These are phyloP conservation scores for Cephonodes hylas DNA, from an alignment of 2,888 invertebrate genomes.

Conservation along the genomic window DNA sequence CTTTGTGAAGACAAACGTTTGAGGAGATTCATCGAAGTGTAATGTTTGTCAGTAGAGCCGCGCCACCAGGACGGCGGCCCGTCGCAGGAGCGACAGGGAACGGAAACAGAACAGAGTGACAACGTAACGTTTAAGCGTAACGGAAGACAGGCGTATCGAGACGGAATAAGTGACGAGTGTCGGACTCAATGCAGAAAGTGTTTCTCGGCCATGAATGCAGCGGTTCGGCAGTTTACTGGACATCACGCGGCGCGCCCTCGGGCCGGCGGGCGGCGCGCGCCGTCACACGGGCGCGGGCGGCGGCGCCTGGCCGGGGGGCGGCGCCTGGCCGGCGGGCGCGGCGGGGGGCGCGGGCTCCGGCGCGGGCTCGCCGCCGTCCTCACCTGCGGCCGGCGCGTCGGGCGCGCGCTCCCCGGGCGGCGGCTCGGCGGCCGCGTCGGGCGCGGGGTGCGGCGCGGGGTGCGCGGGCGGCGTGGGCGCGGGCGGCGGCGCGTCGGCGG, in stretches of 20 bases:
- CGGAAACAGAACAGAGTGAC: neutral
- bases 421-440: conserved; percentile 20
- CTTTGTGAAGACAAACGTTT: neutral
- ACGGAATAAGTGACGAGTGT: neutral
- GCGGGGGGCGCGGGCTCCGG: conserved; percentile 24
- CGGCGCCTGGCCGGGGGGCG: conserved; percentile 29
- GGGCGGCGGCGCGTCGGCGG: conserved; percentile 22
- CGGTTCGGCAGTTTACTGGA: neutral
- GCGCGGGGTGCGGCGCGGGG: conserved; percentile 33
- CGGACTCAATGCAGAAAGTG: neutral
- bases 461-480: conserved; percentile 27
- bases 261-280: conserved; percentile 7
- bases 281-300: conserved; percentile 18
- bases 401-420: conserved; percentile 12
- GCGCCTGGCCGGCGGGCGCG: conserved; percentile 10
- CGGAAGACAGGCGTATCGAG: neutral
- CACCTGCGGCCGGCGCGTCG: conserved; percentile 24
- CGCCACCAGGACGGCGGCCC: neutral
- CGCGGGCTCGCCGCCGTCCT: conserved; percentile 27
- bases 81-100: neutral
- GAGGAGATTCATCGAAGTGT: neutral
- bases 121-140: neutral
- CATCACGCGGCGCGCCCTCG: conserved; percentile 1
- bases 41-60: neutral
- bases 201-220: neutral